Conservation (phyloP, 2,113 vertebrate species). For the Dasypus novemcinctus region DNA sequence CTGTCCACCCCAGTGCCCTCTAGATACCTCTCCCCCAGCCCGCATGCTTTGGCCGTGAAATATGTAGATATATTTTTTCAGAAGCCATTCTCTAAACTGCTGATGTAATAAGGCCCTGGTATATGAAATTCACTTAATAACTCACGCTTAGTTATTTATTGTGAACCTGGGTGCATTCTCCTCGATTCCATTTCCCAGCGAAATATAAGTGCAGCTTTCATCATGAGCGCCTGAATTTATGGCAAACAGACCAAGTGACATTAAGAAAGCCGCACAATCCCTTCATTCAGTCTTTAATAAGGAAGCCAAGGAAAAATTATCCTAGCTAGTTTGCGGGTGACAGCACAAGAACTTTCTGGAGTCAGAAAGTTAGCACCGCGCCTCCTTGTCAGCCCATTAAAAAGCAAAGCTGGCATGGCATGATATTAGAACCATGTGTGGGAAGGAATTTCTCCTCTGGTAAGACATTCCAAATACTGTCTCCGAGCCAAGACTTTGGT, state of each 20-base stretch:
- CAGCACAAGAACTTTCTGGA: slow-evolving; percentile 94
- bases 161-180: slow-evolving; percentile 86
- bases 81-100: slow-evolving; percentile 86
- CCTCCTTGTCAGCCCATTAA: slow-evolving; percentile 99
- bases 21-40: background rate
- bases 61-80: slow-evolving; percentile 75
- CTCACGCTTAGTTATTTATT: slow-evolving; percentile 88
- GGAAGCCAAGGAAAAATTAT: slow-evolving; percentile 90
- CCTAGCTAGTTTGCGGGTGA: slow-evolving; percentile 94
- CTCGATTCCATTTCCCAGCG: slow-evolving; percentile 87
- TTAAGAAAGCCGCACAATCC: slow-evolving; percentile 90
- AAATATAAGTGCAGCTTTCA: slow-evolving; percentile 90
- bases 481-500: slow-evolving; percentile 99
- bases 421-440: slow-evolving; percentile 99
- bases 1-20: slow-evolving; percentile 50
- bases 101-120: slow-evolving; percentile 86
- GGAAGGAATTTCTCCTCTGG: slow-evolving; percentile 97
- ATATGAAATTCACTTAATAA: slow-evolving; percentile 90
- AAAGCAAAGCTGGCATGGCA: slow-evolving; percentile 95
- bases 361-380: slow-evolving; percentile 96
- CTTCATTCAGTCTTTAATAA: slow-evolving; percentile 92
- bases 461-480: slow-evolving; percentile 99
- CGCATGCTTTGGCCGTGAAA: background rate
- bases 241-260: slow-evolving; percentile 88
- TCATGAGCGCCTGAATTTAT: slow-evolving; percentile 86